Evolutionary conservation across 2,113 vertebrate genomes (phyloP).

Genomic region (Apteryx owenii): DNA sequence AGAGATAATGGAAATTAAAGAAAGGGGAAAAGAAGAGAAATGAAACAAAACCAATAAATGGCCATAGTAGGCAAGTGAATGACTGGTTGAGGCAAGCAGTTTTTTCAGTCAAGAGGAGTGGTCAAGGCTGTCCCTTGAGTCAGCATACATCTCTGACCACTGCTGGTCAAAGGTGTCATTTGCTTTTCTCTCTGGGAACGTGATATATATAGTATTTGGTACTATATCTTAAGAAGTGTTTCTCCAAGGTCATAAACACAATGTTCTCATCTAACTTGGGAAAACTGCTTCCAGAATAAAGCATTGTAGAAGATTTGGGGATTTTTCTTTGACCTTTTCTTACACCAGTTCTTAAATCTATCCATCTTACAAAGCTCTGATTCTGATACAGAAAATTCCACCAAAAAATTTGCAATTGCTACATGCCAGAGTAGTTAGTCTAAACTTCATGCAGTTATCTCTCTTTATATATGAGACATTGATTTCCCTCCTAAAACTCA

Average conservation of each 20-base stretch:
- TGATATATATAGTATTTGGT: background rate
- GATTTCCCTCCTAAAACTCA: background rate
- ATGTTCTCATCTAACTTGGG: background rate
- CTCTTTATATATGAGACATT: background rate
- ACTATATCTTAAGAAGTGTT: background rate
- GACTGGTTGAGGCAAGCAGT: background rate
- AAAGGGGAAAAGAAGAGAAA: background rate
- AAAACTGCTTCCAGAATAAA: background rate
- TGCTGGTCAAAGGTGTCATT: background rate
- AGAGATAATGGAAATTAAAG: background rate
- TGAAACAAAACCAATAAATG: background rate
- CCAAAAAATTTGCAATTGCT: background rate
- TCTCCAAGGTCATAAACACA: background rate
- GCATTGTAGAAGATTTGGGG: background rate
- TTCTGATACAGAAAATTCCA: background rate
- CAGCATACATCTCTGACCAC: background rate
- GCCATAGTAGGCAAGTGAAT: background rate
- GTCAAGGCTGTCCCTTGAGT: rapidly evolving
- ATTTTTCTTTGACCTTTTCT: background rate
- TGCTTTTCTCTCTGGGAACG: background rate
- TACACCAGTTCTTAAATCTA: background rate
- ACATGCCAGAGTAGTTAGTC: background rate
- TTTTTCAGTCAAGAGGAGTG: background rate
- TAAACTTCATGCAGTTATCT: background rate
- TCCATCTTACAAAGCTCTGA: background rate